Evolutionary conservation across 2,113 vertebrate species (phyloP).

Genomic region (Formicarius rufipectus): DNA sequence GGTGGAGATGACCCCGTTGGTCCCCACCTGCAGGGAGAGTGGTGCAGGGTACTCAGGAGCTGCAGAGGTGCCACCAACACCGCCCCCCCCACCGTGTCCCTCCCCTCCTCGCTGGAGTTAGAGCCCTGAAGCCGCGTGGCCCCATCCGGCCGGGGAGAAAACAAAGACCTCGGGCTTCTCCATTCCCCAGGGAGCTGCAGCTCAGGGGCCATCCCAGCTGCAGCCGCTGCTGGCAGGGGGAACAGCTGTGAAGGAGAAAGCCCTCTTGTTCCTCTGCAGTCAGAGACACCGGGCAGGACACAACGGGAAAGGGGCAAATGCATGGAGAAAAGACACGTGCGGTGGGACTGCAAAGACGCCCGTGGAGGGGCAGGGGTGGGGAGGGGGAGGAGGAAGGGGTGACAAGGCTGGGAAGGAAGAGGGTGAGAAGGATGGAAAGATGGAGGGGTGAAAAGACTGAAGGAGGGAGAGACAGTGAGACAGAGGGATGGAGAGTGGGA

Average conservation of each 20-base stretch:
- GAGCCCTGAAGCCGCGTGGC: background rate
- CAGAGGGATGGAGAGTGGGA: background rate
- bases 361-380: background rate
- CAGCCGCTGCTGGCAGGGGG: background rate
- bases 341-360: background rate
- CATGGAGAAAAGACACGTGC: background rate
- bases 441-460: background rate
- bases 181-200: background rate
- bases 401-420: background rate
- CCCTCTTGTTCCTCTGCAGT: background rate
- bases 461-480: background rate
- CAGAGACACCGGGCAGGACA: background rate
- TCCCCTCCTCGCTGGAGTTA: accelerated
- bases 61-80: background rate
- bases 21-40: conserved; percentile 84
- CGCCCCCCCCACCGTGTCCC: accelerated
- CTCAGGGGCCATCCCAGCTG: conserved; percentile 25
- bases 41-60: background rate
- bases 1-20: conserved; percentile 94
- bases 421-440: background rate
- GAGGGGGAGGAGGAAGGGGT: background rate
- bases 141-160: background rate
- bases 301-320: background rate
- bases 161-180: conserved; percentile 40
- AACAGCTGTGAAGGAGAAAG: conserved; percentile 54